These are phyloP conservation scores for Centroberyx gerrardi DNA, from an alignment of 2,797 vertebrate species.

Conservation along the genomic window DNA sequence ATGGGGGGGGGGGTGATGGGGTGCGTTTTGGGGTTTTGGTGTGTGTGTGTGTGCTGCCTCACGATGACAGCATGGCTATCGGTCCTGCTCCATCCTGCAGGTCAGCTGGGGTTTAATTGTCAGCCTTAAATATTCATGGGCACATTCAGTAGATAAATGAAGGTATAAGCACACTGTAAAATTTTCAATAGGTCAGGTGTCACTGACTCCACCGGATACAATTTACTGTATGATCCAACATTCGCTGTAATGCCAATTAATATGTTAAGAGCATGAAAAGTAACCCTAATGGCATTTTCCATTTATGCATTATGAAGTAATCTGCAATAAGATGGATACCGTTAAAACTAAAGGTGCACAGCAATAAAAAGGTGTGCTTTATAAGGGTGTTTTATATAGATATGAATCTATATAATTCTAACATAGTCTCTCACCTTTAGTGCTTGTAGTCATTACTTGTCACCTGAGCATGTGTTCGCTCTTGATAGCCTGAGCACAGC, in stretches of 20 bases:
- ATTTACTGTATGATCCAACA: conserved; percentile 85
- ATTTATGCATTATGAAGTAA: conserved; percentile 83
- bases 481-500: conserved; percentile 42
- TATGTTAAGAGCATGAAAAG: conserved; percentile 85
- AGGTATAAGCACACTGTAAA: conserved; percentile 87
- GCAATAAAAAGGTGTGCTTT: conserved; percentile 74
- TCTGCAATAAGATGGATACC: conserved; percentile 76
- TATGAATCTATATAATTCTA: conserved; percentile 81
- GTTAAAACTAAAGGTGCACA: conserved; percentile 72
- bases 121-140: conserved; percentile 88
- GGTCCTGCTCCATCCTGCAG: conserved; percentile 70
- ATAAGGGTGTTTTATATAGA: conserved; percentile 73
- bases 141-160: conserved; percentile 87
- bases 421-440: conserved; percentile 76
- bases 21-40: conserved; percentile 50
- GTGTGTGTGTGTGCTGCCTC: conserved; percentile 62
- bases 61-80: conserved; percentile 61
- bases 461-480: conserved; percentile 59
- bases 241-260: conserved; percentile 85
- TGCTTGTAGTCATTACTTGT: conserved; percentile 71
- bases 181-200: conserved; percentile 88
- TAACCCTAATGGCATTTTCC: conserved; percentile 82
- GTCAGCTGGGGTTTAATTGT: conserved; percentile 88
- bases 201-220: conserved; percentile 82
- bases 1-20: neutral